Evolutionary conservation across 2,113 vertebrate genomes (phyloP), one percentile per base, ranked within the genome.

Genomic region (Desmodus rotundus): DNA sequence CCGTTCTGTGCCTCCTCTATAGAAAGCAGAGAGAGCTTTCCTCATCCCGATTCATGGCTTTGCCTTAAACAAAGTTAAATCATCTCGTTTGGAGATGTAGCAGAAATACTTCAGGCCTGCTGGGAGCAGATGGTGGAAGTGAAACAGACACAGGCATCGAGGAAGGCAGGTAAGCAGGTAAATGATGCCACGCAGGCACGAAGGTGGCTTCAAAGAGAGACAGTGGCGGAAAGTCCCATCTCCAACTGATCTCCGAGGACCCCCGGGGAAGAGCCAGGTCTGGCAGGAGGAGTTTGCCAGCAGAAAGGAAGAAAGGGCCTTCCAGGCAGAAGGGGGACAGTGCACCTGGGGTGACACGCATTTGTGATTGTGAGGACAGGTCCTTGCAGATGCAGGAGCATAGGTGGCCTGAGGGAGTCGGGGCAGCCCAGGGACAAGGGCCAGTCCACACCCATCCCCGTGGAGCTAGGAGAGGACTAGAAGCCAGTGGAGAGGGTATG

Each of bases 81-180:
- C 4, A 38, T 4, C n/a, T 19, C 9, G 52, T 3, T 8, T 26
- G 24, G 56, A 20, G 4, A 5, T 31, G 6, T 0, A 4, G 36
- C 65, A 36, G 70, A 70, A 54, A 58, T 4, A 45, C n/a, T 68
- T 61, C 92, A 52, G 28, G 22, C 8, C 84, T 41, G 9, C 56
- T 50, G 26, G 28, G 63, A 58, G 45, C 45, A 54, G 19, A 78
- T 72, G 72, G 33, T 8, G 5, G 31, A 36, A 4, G 65, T 22
- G 47, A 43, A 58, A 20, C 1, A 77, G 70, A 20, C 31, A 1
- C 76, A 13, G 78, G 3, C 0, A 14, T 26, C 13, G 0, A 19
- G 12, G 11, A 31, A 26, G 7, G 52, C 26, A 19, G 54, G 78
- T 17, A 28, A 74, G 9, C 56, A 22, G n/a, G 38, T 11, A 26